Evolutionary conservation across 1,140 invertebrate species (phyloP).

Genomic region (Pseudoatta argentina): DNA sequence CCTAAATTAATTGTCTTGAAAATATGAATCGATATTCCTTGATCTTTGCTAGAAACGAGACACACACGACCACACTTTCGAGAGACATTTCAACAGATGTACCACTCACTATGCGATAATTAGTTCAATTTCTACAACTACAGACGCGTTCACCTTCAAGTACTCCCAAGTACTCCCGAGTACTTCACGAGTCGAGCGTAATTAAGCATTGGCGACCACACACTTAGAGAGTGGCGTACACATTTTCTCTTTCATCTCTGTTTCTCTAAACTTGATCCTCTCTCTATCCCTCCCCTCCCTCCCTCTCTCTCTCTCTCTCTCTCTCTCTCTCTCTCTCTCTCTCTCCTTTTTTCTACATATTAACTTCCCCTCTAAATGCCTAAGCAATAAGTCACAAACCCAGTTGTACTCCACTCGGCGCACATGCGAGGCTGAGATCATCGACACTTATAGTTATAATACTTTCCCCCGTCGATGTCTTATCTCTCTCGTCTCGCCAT

Average conservation of each 20-base stretch:
- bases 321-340: slow-evolving; percentile 7
- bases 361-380: slow-evolving; percentile 70
- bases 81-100: slow-evolving; percentile 9
- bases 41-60: background rate
- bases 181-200: slow-evolving; percentile 48
- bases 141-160: slow-evolving; percentile 69
- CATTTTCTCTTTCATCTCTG: slow-evolving; percentile 9
- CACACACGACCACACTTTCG: background rate
- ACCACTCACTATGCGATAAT: slow-evolving; percentile 57
- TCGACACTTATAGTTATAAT: slow-evolving; percentile 63
- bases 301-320: slow-evolving; percentile 3
- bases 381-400: slow-evolving; percentile 67
- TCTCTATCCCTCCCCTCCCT: slow-evolving; percentile 5
- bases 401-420: slow-evolving; percentile 37
- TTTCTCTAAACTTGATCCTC: background rate
- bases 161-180: slow-evolving; percentile 35
- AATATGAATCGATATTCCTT: background rate
- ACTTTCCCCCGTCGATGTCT: slow-evolving; percentile 42
- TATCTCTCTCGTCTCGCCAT: slow-evolving; percentile 21
- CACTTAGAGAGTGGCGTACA: background rate
- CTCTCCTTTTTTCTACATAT: slow-evolving; percentile 18
- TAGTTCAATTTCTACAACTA: slow-evolving; percentile 56
- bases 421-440: slow-evolving; percentile 73
- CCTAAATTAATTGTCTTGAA: slow-evolving; percentile 16
- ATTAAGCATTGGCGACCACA: slow-evolving; percentile 63